Conservation (phyloP, 35 echinoderm and acorn worm genomes). For the Holothuria glaberrima region DNA sequence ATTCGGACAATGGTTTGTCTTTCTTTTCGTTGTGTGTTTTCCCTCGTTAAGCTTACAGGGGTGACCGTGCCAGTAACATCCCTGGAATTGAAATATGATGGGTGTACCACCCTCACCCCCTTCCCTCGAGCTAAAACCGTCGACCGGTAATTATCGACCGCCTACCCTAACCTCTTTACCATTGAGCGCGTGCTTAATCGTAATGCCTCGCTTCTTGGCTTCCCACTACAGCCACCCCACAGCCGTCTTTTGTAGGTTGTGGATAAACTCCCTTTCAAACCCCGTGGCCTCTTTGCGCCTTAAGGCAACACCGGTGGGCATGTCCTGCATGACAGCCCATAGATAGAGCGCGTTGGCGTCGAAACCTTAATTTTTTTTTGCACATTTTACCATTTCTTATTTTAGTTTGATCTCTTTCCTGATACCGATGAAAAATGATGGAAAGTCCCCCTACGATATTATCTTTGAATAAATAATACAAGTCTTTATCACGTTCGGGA, state of each 20-base stretch:
- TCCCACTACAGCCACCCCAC: constrained; percentile 61
- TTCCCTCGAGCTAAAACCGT: constrained; percentile 30
- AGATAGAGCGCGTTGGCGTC: constrained; percentile 78
- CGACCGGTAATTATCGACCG: constrained; percentile 30
- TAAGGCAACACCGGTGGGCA: constrained; percentile 64
- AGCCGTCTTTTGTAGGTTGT: constrained; percentile 9
- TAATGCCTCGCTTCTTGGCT: neutral
- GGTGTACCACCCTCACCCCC: neutral
- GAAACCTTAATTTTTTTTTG: constrained; percentile 55
- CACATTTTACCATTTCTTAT: constrained; percentile 59
- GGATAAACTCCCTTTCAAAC: constrained; percentile 50
- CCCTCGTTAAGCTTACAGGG: constrained; percentile 25
- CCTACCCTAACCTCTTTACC: constrained; percentile 55
- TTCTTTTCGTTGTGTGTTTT: constrained; percentile 33
- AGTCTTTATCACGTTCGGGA: constrained; percentile 55
- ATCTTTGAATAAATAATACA: constrained; percentile 43
- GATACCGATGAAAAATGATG: constrained; percentile 34
- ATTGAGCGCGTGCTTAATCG: constrained; percentile 54
- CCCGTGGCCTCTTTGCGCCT: constrained; percentile 25
- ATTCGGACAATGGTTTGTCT: neutral
- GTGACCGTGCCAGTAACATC: constrained; percentile 44
- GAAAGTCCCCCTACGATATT: constrained; percentile 19
- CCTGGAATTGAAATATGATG: constrained; percentile 28
- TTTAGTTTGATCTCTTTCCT: constrained; percentile 33
- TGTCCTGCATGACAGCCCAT: constrained; percentile 65